These are phyloP conservation scores for Drosophila colorata DNA, from an alignment of 2,888 invertebrate genomes.

Conservation along the genomic window DNA sequence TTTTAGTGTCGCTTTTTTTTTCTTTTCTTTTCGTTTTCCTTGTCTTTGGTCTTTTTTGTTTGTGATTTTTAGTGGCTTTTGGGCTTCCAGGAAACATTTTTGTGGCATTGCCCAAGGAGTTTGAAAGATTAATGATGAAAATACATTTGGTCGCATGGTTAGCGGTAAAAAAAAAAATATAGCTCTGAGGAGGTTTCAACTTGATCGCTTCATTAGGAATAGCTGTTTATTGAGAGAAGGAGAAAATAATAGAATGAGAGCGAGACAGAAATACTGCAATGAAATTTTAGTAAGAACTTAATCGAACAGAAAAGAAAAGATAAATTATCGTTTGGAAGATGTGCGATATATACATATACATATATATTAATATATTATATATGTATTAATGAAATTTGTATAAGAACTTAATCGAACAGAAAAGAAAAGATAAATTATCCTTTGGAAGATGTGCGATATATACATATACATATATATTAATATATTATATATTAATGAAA, in stretches of 20 bases:
- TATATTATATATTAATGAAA: no score
- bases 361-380: no score
- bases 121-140: conserved; percentile 61
- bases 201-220: conserved; percentile 49
- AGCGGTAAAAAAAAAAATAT: conserved; percentile 29
- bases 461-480: no score
- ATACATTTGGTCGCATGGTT: conserved; percentile 25
- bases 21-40: conserved; percentile 4
- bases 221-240: background rate
- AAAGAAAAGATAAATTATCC: no score
- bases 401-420: no score
- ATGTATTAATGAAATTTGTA: no score
- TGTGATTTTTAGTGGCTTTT: conserved; percentile 2
- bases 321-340: no score
- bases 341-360: no score
- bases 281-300: no score
- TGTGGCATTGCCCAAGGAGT: conserved; percentile 33
- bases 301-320: no score
- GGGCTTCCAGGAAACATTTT: conserved; percentile 45
- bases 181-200: conserved; percentile 20
- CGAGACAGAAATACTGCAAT: background rate
- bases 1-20: conserved; percentile 28
- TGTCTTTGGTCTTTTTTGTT: background rate
- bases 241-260: no score
- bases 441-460: no score